Evolutionary conservation across 2,888 invertebrate genomes (phyloP).

Genomic region (Chrysolina haemoptera): DNA sequence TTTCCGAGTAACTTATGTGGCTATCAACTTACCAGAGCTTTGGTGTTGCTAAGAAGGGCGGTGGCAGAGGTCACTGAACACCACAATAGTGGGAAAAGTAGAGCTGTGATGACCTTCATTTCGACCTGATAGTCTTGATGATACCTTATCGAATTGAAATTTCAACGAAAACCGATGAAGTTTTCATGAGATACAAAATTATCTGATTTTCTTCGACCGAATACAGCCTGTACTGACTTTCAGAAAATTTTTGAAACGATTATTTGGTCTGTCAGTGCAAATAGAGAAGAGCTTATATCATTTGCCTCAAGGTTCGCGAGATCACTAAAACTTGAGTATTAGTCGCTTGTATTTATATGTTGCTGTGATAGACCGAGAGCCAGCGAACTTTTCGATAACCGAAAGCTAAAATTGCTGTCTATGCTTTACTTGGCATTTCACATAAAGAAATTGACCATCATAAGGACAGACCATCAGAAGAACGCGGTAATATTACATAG

Average conservation of each 20-base stretch:
- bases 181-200: constrained; percentile 22
- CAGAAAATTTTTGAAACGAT: constrained; percentile 48
- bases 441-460: too few relatives aligned
- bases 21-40: constrained; percentile 51
- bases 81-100: constrained; percentile 41
- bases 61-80: constrained; percentile 44
- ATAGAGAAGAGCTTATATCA: constrained; percentile 20
- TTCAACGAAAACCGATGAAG: constrained; percentile 19
- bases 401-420: too few relatives aligned
- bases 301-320: constrained; percentile 27
- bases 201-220: neutral
- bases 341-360: constrained; percentile 42
- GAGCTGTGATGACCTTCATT: constrained; percentile 44
- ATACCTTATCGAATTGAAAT: neutral
- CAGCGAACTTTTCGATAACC: too few relatives aligned
- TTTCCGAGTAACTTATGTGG: too few relatives aligned
- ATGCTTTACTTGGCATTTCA: too few relatives aligned
- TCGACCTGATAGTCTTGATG: constrained; percentile 22
- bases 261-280: constrained; percentile 42
- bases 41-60: constrained; percentile 41
- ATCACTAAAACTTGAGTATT: constrained; percentile 44
- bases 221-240: constrained; percentile 41
- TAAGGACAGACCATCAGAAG: too few relatives aligned
- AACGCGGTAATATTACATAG: too few relatives aligned
- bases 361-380: too few relatives aligned